Percentiles rank a stretch among this genome's conserved stretches.
These are phyloP conservation scores for Colistium nudipinnis DNA, from an alignment of 2,113 vertebrate genomes.

Conservation along the genomic window DNA sequence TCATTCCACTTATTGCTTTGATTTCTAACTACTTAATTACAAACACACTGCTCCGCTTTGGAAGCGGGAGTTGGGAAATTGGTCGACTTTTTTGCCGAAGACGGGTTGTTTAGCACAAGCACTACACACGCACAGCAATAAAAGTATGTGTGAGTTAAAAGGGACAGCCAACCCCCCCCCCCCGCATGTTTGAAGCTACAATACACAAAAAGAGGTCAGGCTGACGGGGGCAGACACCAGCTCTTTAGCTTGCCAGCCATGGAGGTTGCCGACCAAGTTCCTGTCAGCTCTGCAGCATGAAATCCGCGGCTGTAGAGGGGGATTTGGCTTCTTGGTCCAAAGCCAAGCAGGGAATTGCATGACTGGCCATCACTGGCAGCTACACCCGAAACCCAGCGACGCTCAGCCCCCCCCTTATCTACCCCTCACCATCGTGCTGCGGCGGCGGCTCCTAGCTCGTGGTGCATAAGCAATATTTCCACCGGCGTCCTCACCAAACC, in stretches of 20 bases:
- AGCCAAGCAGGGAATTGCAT: constrained; percentile 80
- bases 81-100: constrained; percentile 41
- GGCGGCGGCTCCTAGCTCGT: constrained; percentile 82
- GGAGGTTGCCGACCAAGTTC: constrained; percentile 77
- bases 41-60: constrained; percentile 65
- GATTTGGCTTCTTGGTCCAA: constrained; percentile 82
- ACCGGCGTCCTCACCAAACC: constrained; percentile 80
- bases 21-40: constrained; percentile 82
- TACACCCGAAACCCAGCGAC: constrained; percentile 43
- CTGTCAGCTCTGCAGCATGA: constrained; percentile 71
- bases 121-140: constrained; percentile 45
- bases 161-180: neutral
- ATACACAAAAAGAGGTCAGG: constrained; percentile 54
- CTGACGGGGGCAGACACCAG: constrained; percentile 39
- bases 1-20: constrained; percentile 80
- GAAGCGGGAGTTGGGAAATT: constrained; percentile 46
- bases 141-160: constrained; percentile 24
- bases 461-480: constrained; percentile 98
- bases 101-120: constrained; percentile 62
- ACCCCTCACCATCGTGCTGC: constrained; percentile 87
- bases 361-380: constrained; percentile 74
- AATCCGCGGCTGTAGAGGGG: constrained; percentile 84
- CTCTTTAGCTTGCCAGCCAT: constrained; percentile 78
- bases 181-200: constrained; percentile 43
- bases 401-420: constrained; percentile 89